Base-by-base conservation (phyloP, 2,113 vertebrate genomes). In the Epinephelus moara region DNA sequence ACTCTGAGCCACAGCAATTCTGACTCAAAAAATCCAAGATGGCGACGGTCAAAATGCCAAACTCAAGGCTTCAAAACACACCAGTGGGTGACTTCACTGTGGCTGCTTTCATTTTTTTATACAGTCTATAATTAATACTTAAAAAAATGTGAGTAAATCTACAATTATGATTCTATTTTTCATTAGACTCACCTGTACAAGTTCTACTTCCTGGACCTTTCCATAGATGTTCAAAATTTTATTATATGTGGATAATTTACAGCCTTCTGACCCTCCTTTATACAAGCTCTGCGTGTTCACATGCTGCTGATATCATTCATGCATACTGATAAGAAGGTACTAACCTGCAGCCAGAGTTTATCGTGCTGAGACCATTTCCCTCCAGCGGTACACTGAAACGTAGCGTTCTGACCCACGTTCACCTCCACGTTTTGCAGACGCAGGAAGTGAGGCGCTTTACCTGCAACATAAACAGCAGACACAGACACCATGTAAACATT, bases 361-460 rank as follows among this genome's bases (percentile, higher is more conserved):
- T 99, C 98, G 0, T 98, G 97, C 89, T 99, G 98, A 0, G 98
- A 99, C 98, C 98, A 99, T 89, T 99, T 99, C 0, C 98, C 98
- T 0, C 98, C 98, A 2, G 98, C 98, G 0, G 97, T 98, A 82
- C 98, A 99, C 93, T 99, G 98, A 85, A 99, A 99, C 0, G 97
- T 97, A 0, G 98, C 98, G 0, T 99, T 99, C 95, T 99, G 98
- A 5, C 97, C 98, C 91, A 99, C 98, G 0, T 99, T 99, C 49
- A 99, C 98, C 94, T 99, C 98, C 75, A 98, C 97, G 0, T 99
- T 99, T 94, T 99, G 98, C 70, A 99, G 96, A 2, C 98, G 96
- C 30, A 99, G 94, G 91, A 99, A 99, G 92, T 99, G 98, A n/a
- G 98, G 98, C 0, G 98, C 97, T 93, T 99, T 99, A 91, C 98